Conservation (phyloP, 2,797 vertebrate species). For the Mormyrops attenuatus region DNA sequence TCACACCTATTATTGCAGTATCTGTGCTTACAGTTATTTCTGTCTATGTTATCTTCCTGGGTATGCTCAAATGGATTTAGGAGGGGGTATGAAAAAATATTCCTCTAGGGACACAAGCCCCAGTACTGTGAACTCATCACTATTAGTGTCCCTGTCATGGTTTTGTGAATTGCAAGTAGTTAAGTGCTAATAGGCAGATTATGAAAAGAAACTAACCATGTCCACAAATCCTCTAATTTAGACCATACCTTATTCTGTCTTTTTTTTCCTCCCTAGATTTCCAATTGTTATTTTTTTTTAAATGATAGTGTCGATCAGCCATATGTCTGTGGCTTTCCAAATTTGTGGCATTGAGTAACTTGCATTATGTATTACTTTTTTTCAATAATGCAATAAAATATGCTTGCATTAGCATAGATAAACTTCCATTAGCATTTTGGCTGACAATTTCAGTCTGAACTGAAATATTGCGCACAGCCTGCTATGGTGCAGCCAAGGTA, state of each 20-base stretch:
- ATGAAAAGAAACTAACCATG: conserved; percentile 72
- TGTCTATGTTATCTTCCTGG: conserved; percentile 42
- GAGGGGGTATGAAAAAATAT: conserved; percentile 18
- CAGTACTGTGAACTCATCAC: conserved; percentile 60
- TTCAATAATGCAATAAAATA: conserved; percentile 73
- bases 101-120: conserved; percentile 57
- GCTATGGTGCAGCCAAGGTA: conserved; percentile 6
- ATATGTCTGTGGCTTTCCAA: not conserved
- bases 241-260: conserved; percentile 48
- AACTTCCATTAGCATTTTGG: conserved; percentile 58
- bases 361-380: conserved; percentile 33
- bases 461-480: conserved; percentile 34
- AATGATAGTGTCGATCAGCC: conserved; percentile 10
- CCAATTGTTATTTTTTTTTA: conserved; percentile 1
- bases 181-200: conserved; percentile 75
- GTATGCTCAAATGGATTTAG: conserved; percentile 42
- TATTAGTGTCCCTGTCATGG: conserved; percentile 65
- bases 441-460: conserved; percentile 61
- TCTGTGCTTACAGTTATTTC: conserved; percentile 42
- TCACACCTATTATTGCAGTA: conserved; percentile 50
- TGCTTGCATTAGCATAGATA: conserved; percentile 66
- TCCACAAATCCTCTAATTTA: conserved; percentile 70
- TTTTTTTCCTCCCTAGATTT: conserved; percentile 41
- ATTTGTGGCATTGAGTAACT: conserved; percentile 15
- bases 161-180: conserved; percentile 68